Evolutionary conservation across 2,888 invertebrate genomes (phyloP).

Genomic region (Erebia epiphron): DNA sequence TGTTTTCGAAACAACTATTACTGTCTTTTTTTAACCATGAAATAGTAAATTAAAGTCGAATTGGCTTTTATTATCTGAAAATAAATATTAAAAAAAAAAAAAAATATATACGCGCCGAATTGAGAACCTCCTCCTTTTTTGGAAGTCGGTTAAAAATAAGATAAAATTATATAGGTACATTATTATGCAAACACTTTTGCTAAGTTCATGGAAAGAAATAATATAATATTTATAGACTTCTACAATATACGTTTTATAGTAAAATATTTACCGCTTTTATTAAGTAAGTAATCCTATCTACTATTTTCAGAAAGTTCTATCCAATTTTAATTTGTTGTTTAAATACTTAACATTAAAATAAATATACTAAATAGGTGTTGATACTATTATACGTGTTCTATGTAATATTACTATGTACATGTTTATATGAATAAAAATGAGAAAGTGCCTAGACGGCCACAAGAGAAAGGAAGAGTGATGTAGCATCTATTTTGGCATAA

Average conservation of each 20-base stretch:
- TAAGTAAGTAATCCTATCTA: conserved; percentile 23
- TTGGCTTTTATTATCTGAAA: neutral
- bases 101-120: no score
- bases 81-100: neutral
- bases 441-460: no score
- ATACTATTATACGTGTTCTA: neutral
- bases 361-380: conserved; percentile 14
- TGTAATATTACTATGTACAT: neutral
- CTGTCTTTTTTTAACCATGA: no score
- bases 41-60: neutral
- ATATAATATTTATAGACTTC: conserved; percentile 25
- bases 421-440: no score
- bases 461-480: no score
- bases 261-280: conserved; percentile 20
- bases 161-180: neutral
- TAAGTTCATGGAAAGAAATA: conserved; percentile 9
- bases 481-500: no score
- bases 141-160: no score
- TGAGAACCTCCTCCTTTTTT: no score
- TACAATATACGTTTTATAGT: conserved; percentile 19
- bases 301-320: conserved; percentile 29
- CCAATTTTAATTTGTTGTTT: conserved; percentile 13
- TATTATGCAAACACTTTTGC: conserved; percentile 19
- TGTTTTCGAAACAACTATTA: no score
- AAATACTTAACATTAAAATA: neutral